A percentile compares a stretch with the other conserved stretches of the same genome.
Evolutionary conservation across 2,888 invertebrate species (phyloP).

Genomic region (Boloria selene): DNA sequence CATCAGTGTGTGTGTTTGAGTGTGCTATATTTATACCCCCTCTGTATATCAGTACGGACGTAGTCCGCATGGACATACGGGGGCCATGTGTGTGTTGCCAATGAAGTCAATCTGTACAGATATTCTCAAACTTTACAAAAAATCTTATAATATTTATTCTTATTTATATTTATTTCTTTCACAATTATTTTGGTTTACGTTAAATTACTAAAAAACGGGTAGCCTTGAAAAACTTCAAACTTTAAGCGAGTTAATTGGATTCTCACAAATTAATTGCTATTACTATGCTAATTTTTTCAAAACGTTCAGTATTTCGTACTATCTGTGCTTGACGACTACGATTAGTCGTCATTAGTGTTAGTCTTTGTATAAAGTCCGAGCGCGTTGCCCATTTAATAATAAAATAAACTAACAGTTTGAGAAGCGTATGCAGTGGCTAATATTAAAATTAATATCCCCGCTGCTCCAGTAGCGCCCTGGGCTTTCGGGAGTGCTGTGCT

Average conservation of each 20-base stretch:
- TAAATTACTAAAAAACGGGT: background rate
- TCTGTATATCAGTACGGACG: slow-evolving; percentile 53
- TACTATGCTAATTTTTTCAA: slow-evolving; percentile 21
- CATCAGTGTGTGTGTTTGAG: slow-evolving; percentile 55
- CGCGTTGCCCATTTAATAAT: slow-evolving; percentile 11
- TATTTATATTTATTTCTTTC: no score
- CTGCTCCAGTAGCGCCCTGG: slow-evolving; percentile 75
- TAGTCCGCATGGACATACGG: slow-evolving; percentile 67
- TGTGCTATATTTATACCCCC: slow-evolving; percentile 76
- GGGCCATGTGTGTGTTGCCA: slow-evolving; percentile 76
- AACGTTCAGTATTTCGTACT: slow-evolving; percentile 16
- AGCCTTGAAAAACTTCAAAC: slow-evolving; percentile 19
- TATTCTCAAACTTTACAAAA: slow-evolving; percentile 66
- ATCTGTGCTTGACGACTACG: slow-evolving; percentile 18
- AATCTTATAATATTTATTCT: no score
- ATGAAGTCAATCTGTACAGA: slow-evolving; percentile 73
- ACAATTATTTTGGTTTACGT: background rate
- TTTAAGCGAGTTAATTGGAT: slow-evolving; percentile 23
- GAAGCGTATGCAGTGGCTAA: slow-evolving; percentile 66
- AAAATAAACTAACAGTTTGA: slow-evolving; percentile 58
- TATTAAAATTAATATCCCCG: slow-evolving; percentile 79
- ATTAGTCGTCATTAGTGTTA: slow-evolving; percentile 14
- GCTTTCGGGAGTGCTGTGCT: slow-evolving; percentile 66
- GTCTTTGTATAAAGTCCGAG: slow-evolving; percentile 16
- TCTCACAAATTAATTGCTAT: slow-evolving; percentile 25